phyloP scores from a whole-genome alignment of 2,797 vertebrate genomes.

The Sciurus carolinensis region DNA sequence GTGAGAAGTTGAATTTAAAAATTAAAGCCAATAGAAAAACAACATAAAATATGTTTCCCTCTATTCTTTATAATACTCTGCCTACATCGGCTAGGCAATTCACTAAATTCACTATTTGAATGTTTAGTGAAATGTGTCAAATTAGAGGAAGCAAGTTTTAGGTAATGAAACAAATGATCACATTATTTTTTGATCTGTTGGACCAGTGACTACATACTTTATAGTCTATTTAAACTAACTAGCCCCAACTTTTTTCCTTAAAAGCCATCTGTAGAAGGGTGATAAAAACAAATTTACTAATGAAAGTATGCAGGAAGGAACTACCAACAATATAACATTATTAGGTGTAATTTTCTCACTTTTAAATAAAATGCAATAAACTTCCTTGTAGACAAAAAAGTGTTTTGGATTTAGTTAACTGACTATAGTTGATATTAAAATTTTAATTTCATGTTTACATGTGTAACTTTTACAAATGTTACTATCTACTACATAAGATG shows the following conservation, averaged over 20 bases:
- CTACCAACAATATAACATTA: not conserved
- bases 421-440: not conserved
- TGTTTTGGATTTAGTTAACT: not conserved
- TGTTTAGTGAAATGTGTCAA: conserved; percentile 40
- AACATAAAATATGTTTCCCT: not conserved
- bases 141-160: conserved; percentile 61
- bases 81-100: conserved; percentile 46
- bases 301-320: not conserved
- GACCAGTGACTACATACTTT: conserved; percentile 64
- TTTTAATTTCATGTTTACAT: not conserved
- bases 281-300: conserved; percentile 62
- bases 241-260: conserved; percentile 32
- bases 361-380: conserved; percentile 56
- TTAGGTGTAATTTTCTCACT: conserved; percentile 54
- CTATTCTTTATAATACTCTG: not conserved
- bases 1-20: conserved; percentile 33
- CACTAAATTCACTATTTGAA: conserved; percentile 42
- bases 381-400: conserved; percentile 27
- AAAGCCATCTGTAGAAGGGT: not conserved
- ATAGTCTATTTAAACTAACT: conserved; percentile 72
- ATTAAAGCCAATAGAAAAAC: conserved; percentile 1
- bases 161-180: conserved; percentile 5
- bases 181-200: conserved; percentile 29
- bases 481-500: not conserved
- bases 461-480: not conserved